These are phyloP conservation scores for Hetaerina americana DNA, from an alignment of 1,140 invertebrate genomes.

Conservation along the genomic window DNA sequence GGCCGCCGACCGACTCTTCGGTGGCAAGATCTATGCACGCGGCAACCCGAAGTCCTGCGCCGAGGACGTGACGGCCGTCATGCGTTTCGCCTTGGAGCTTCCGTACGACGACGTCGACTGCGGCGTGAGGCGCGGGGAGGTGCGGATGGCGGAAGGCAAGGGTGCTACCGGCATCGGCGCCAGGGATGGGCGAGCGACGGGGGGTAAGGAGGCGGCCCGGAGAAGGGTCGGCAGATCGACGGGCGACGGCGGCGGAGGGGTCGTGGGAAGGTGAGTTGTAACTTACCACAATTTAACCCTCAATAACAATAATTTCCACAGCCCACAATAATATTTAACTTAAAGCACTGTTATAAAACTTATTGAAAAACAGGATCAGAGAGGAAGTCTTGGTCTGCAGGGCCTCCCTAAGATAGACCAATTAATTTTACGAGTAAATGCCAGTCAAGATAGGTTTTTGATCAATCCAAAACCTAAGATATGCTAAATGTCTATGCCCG, in stretches of 20 bases:
- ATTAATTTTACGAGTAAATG: too few species aligned
- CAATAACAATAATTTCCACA: too few species aligned
- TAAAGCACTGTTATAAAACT: too few species aligned
- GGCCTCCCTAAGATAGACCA: too few species aligned
- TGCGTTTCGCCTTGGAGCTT: constrained; percentile 80
- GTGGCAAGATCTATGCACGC: constrained; percentile 89
- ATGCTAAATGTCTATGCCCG: too few species aligned
- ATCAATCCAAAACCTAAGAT: too few species aligned
- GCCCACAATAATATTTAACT: too few species aligned
- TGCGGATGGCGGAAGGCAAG: not conserved
- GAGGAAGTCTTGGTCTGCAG: too few species aligned
- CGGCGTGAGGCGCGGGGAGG: constrained; percentile 66
- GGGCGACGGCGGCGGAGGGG: not conserved
- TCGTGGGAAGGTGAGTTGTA: too few species aligned
- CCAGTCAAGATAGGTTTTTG: too few species aligned
- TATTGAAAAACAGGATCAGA: too few species aligned
- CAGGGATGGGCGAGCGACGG: not conserved
- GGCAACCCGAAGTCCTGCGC: constrained; percentile 84
- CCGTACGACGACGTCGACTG: constrained; percentile 85
- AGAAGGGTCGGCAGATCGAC: not conserved
- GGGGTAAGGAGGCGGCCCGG: not conserved
- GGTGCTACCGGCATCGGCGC: not conserved
- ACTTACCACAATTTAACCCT: too few species aligned
- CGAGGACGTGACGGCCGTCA: constrained; percentile 64
- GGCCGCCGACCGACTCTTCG: constrained; percentile 81